Conservation (phyloP, 2,113 vertebrate genomes). For the Nothoprocta pentlandii region DNA sequence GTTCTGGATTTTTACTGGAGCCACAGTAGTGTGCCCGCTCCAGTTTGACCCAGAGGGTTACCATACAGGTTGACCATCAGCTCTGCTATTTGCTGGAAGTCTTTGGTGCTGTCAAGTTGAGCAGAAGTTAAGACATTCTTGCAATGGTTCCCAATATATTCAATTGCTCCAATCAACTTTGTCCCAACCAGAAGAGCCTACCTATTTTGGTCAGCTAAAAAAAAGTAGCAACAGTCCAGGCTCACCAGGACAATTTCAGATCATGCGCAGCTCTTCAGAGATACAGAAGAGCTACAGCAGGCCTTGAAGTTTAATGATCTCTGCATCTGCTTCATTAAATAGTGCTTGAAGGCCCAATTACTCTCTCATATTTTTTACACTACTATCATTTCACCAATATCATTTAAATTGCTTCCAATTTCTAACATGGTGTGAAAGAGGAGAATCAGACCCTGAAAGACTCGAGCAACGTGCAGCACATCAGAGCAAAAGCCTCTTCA, state of each 20-base stretch:
- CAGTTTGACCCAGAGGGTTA: not conserved
- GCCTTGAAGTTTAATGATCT: not conserved
- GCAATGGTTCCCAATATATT: not conserved
- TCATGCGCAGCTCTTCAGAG: not conserved
- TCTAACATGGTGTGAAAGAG: not conserved
- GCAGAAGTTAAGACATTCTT: not conserved
- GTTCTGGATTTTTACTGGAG: not conserved
- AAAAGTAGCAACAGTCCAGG: not conserved
- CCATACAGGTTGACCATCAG: not conserved
- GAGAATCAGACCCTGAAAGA: not conserved
- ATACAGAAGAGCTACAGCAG: not conserved
- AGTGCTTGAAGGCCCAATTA: not conserved
- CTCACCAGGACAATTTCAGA: not conserved
- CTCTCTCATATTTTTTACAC: not conserved
- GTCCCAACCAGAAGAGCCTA: not conserved
- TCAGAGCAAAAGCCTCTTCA: not conserved
- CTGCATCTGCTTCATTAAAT: conserved; percentile 2
- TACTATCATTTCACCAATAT: not conserved
- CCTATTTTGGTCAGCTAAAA: not conserved
- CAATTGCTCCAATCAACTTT: not conserved
- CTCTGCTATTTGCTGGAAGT: not conserved
- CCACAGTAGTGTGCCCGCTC: not conserved
- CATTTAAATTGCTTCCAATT: not conserved
- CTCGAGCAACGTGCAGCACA: not conserved
- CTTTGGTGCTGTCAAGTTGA: not conserved